Percentiles rank a stretch among this genome's conserved stretches.
Conservation (phyloP, 2,113 vertebrate genomes). For the Nyctibius bracteatus region DNA sequence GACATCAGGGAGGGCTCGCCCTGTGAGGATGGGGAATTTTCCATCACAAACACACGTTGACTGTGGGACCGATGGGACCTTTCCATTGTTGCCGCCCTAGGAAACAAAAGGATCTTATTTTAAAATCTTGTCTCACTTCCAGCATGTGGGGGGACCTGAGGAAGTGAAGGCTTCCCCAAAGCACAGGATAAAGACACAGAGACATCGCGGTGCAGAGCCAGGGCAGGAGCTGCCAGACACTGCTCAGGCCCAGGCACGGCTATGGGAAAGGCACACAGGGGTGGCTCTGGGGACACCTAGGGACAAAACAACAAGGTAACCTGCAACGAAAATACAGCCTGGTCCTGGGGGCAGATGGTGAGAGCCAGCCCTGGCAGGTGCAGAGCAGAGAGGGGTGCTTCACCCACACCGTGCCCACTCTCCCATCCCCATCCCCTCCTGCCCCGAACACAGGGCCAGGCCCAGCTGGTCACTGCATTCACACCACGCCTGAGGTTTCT, state of each 20-base stretch:
- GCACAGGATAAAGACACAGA: neutral
- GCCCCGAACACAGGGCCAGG: neutral
- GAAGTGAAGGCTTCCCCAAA: conserved; percentile 13
- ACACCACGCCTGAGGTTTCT: fast-evolving
- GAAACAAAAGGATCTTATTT: conserved; percentile 34
- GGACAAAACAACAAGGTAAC: neutral
- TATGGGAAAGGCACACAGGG: neutral
- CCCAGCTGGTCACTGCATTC: neutral
- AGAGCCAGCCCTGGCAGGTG: neutral
- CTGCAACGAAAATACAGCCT: neutral
- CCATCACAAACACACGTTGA: conserved; percentile 33
- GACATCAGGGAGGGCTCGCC: neutral
- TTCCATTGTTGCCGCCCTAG: neutral
- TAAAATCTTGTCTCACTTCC: neutral
- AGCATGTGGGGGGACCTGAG: neutral
- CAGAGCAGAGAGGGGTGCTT: neutral
- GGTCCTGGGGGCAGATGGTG: fast-evolving
- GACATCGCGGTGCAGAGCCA: fast-evolving
- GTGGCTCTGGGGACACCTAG: neutral
- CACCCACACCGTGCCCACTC: fast-evolving
- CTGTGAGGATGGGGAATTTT: neutral
- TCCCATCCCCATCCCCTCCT: neutral
- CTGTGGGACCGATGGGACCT: conserved; percentile 16
- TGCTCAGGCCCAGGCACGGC: neutral
- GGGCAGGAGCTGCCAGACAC: neutral